Base-by-base conservation (phyloP, 92 coral and sea anemone species). In the Palythoa grandiflora region DNA sequence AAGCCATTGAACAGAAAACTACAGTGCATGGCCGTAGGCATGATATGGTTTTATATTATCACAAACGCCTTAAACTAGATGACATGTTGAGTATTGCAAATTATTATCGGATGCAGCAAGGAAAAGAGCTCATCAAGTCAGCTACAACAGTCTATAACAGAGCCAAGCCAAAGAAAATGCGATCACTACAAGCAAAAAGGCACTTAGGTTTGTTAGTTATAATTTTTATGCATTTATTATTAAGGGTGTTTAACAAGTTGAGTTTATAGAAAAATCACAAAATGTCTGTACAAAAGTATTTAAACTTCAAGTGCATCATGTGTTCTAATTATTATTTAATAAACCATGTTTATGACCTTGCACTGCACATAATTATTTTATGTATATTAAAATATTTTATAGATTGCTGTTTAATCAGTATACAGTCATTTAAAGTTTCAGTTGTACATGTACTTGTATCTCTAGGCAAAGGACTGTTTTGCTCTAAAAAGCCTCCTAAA, bases 21-120 rank as follows among this genome's bases (percentile, higher is more conserved):
- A 86, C 90, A 63, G 86, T 78, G 47, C 93, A 86, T 54, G 93
- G 93, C 15, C 79, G 90, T 21, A 78, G 90, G 76, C 93, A 79
- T 78, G 93, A 90, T 50, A 90, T 86, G 90, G 93, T 86, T 17
- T n/a, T 90, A 63, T 86, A 90, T 79, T 86, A 79, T 20, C 90
- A 90, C 84, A 86, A 90, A 65, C 87, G 90, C 37, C 78, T 90
- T 73, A 90, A 90, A 28, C 80, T 40, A 36, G 90, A 86, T 79
- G 90, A 90, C 87, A 15, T 90, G 68, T 38, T 90, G 55, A 86
- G n/a, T 79, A 79, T 90, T 86, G 89, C 90, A 6, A 90, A 90
- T 79, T 86, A 79, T 68, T 16, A 86, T n/a, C 83, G 79, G 61
- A 66, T 86, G 70, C 51, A 79, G 83, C 48, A 74, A 20, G 93